A percentile compares a stretch with the other conserved stretches of the same genome.
Evolutionary conservation across 2,888 invertebrate genomes (phyloP).

Genomic region (Teinopalpus imperialis): DNA sequence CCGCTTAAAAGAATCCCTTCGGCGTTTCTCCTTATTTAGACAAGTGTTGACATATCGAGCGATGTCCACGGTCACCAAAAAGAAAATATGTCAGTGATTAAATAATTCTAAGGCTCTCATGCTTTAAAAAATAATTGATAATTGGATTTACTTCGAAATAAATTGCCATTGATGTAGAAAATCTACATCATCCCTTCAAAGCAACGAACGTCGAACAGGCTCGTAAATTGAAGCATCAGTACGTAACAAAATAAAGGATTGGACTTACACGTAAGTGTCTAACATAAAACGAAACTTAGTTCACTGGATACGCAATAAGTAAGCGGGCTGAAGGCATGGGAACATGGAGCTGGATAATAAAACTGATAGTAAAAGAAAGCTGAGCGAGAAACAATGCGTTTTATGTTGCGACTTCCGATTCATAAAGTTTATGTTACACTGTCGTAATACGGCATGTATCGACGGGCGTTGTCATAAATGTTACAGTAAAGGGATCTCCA

Average conservation of each 20-base stretch:
- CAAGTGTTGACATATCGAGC: too few species aligned
- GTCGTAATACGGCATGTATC: neutral
- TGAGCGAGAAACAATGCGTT: constrained; percentile 12
- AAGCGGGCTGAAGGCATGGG: constrained; percentile 6
- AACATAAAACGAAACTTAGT: constrained; percentile 3
- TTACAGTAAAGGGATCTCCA: too few species aligned
- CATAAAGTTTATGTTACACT: constrained; percentile 17
- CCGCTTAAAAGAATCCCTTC: too few species aligned
- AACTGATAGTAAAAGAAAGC: constrained; percentile 22
- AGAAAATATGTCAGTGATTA: too few species aligned
- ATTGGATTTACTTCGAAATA: too few species aligned
- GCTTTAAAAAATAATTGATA: too few species aligned
- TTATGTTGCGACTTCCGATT: constrained; percentile 11
- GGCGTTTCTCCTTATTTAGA: too few species aligned
- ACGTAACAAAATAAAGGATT: constrained; percentile 9
- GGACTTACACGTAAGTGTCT: neutral
- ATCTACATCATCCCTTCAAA: too few species aligned
- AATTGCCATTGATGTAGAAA: too few species aligned
- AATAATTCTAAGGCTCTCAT: too few species aligned
- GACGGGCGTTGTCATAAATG: neutral
- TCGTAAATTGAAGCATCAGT: constrained; percentile 8
- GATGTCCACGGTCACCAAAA: too few species aligned
- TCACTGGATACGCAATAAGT: constrained; percentile 1
- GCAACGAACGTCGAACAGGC: neutral
- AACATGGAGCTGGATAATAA: constrained; percentile 9